Evolutionary conservation across 2,797 vertebrate genomes (phyloP).

Genomic region (Lithobates pipiens): DNA sequence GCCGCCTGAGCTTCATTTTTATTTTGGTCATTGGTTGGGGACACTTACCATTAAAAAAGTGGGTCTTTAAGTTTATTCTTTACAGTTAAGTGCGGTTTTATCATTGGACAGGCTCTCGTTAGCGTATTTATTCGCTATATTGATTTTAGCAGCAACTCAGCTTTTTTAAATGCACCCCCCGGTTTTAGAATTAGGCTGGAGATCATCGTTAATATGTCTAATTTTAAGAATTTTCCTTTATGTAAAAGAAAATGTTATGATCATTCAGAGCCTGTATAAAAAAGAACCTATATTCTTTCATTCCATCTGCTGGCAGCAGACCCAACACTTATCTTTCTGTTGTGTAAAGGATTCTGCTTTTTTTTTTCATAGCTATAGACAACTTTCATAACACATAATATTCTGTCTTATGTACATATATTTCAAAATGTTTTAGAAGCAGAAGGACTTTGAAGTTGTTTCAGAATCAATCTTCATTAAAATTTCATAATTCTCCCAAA

Average conservation of each 20-base stretch:
- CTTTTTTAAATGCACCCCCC: no score
- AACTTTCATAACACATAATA: not conserved
- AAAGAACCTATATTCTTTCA: no score
- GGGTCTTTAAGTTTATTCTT: no score
- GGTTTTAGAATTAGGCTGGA: no score
- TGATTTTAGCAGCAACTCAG: no score
- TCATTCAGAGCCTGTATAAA: no score
- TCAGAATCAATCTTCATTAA: slow-evolving; percentile 64
- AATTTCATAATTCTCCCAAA: slow-evolving; percentile 61
- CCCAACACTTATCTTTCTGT: not conserved
- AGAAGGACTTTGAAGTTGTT: slow-evolving; percentile 62
- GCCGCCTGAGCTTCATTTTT: no score
- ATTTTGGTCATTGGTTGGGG: no score
- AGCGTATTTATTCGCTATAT: no score
- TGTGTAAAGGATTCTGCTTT: not conserved
- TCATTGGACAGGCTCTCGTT: no score
- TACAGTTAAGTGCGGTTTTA: no score
- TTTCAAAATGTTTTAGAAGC: slow-evolving; percentile 49
- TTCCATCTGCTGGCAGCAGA: not conserved
- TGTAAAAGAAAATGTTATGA: not conserved
- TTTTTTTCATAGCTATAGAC: not conserved
- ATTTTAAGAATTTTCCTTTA: not conserved
- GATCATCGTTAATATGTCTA: not conserved
- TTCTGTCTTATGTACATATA: slow-evolving; percentile 41
- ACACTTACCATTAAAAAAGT: no score